Base-by-base conservation (phyloP, 2,888 invertebrate species). In the Tolmerus cingulatus region DNA sequence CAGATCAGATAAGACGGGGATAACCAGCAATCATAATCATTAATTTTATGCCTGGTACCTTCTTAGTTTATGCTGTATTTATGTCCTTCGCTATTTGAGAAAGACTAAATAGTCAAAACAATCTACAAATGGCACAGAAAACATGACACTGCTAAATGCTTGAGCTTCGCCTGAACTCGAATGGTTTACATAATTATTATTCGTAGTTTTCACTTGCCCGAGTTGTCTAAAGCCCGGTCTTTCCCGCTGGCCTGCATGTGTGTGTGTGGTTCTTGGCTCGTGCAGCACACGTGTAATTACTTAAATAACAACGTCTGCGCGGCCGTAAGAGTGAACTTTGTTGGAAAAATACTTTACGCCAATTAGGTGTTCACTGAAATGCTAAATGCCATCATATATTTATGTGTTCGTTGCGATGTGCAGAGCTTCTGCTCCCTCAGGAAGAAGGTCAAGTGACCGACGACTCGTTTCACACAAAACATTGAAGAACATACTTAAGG, bases 371-470 rank as follows among this genome's bases (percentile, higher is more conserved):
- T 43, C 37, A 74, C 43, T 43, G 43, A 74, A 85, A 74, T 34
- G 57, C 23, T 37, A 84, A 66, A 84, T 37, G 57, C 66, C 82
- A 84, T 84, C 37, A 40, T n/a, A 66, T 66, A 46, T 40, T 40
- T 40, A 46, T 14, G 4, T 46, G 16, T 46, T 66, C 66, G 27
- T 7, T 51, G 27, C 66, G 66, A 19, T 27, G 66, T 66, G 27
- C 19, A 55, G 55, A 2, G n/a, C 12, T 66, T 7, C 66, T 66
- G 27, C 27, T 66, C 66, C 66, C 4, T 8, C 40, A 74, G 43
- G 46, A 85, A 85, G 46, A 85, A 85, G 85, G 85, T 85, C 85
- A 74, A 85, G 74, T 85, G 85, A 30, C 74, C 74, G 74, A 85
- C 74, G 74, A 85, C 46, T 85, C 46, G 40, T 85, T 85, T 43